Base-by-base conservation (phyloP, 2,113 vertebrate genomes). In the Ceyx melanurus region DNA sequence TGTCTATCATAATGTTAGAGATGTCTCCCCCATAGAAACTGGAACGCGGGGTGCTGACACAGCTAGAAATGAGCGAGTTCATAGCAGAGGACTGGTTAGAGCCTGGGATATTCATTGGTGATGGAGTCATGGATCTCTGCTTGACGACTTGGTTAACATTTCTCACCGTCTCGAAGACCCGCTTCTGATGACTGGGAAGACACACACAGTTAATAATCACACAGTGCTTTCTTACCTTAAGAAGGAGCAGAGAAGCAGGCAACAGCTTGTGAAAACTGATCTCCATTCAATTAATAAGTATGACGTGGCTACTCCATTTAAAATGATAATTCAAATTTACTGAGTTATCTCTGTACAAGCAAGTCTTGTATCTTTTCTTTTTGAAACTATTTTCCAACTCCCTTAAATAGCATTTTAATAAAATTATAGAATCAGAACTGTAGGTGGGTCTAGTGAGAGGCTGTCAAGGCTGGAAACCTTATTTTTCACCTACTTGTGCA, bases 101-200 rank as follows among this genome's bases (percentile, higher is more conserved):
- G 66, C 99, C 99, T 2, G 99, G 99, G 98, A 99, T 99, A 96
- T 99, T 99, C 98, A 99, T 98, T 65, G 99, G 98, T 10, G 99
- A 99, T 0, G 99, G 98, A 28, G 98, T 98, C 78, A 98, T 94
- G 79, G 98, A 99, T 62, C 98, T 98, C 97, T 99, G 99, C 95
- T 98, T 99, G 61, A 99, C 99, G 12, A 98, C 98, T 89, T 99
- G 98, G 95, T 99, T 99, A 88, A 99, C 96, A 81, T 98, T 99
- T 76, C 98, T 98, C 94, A 99, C 99, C 0, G 99, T 99, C 96
- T 99, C 98, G 9, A 99, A 99, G 81, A 99, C 98, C 5, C 99
- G 98, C 95, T 99, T 99, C 75, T 99, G 99, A 50, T 99, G 99
- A 18, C 99, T 99, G 96, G 19, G 58, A 73, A 95, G 12, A 96